A percentile compares a stretch with the other conserved stretches of the same genome.
Evolutionary conservation across 2,888 invertebrate genomes (phyloP).

Genomic region (Melipona bicolor): DNA sequence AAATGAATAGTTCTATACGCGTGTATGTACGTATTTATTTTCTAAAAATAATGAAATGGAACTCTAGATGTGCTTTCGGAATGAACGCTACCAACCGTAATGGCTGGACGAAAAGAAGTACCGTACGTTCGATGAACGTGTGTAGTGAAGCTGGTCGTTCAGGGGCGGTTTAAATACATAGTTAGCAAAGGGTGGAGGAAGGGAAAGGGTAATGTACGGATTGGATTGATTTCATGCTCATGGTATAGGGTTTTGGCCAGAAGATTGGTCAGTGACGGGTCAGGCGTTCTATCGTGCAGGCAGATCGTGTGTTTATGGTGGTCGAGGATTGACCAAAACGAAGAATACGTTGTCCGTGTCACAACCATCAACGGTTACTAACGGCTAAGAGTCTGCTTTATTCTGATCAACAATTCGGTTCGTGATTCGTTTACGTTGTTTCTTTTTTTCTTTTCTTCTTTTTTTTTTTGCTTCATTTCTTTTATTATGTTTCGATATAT

Average conservation of each 20-base stretch:
- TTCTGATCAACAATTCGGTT: conserved; percentile 13
- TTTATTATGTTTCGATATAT: not conserved
- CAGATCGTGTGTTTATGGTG: conserved; percentile 13
- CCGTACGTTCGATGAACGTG: conserved; percentile 4
- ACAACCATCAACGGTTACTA: not conserved
- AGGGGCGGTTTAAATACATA: conserved; percentile 49
- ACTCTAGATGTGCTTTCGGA: not conserved
- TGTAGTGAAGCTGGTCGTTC: conserved; percentile 3
- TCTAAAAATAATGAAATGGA: not conserved
- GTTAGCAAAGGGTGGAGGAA: conserved; percentile 39
- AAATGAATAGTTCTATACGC: too few relatives aligned
- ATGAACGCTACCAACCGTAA: not conserved
- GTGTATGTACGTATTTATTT: too few relatives aligned
- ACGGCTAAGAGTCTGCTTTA: not conserved
- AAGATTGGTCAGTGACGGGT: conserved; percentile 52
- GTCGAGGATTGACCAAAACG: conserved; percentile 21
- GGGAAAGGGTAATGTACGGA: conserved; percentile 62
- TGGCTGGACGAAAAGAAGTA: not conserved
- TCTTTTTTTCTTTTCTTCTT: not conserved
- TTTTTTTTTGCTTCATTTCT: not conserved
- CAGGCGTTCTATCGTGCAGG: conserved; percentile 49
- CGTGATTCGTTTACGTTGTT: conserved; percentile 4
- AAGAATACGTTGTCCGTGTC: conserved; percentile 22
- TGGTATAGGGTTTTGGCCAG: conserved; percentile 50
- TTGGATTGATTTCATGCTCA: conserved; percentile 73